These are phyloP conservation scores for Serilophus lunatus DNA, from an alignment of 2,113 vertebrate species.

Conservation along the genomic window DNA sequence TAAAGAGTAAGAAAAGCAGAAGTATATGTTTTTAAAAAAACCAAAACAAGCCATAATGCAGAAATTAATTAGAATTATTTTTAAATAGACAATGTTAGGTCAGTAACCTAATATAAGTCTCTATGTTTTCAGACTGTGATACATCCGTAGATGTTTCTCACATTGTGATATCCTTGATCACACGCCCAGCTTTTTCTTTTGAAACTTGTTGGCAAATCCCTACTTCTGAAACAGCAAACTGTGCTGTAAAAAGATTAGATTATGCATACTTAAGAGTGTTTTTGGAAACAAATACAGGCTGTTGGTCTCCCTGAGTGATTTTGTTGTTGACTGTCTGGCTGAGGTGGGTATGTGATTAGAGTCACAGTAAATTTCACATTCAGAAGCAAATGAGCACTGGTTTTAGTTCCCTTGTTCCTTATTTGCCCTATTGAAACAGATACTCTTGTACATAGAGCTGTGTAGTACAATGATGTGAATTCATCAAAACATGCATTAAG, in stretches of 20 bases:
- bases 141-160: neutral
- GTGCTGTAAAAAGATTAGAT: neutral
- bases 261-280: neutral
- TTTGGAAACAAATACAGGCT: neutral
- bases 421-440: slow-evolving; percentile 9
- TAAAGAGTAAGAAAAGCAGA: neutral
- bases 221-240: neutral
- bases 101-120: neutral
- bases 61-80: neutral
- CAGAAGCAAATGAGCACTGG: neutral
- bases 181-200: neutral
- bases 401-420: neutral
- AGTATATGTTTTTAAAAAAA: neutral
- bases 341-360: neutral
- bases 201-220: neutral
- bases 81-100: neutral
- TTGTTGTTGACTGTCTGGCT: neutral
- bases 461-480: slow-evolving; percentile 41
- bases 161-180: neutral
- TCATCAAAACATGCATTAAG: slow-evolving; percentile 64
- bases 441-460: neutral
- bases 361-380: slow-evolving; percentile 13
- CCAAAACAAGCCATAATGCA: neutral
- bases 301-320: neutral
- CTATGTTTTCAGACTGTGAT: neutral